Base-by-base conservation (phyloP, 2,888 invertebrate genomes). In the Pinctada fucata region DNA sequence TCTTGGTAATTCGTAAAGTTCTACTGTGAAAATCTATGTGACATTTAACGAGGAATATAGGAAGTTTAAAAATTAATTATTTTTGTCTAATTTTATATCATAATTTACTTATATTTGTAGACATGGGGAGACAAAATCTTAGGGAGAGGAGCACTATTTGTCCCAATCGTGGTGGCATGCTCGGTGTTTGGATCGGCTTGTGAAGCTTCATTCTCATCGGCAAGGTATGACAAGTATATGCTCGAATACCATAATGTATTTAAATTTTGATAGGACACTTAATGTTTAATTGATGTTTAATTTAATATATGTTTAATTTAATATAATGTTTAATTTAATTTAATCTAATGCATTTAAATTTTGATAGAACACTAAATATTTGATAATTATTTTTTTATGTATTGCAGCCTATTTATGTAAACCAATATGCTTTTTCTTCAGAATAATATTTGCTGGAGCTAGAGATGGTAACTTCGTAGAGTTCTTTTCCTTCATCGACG, bases 141-240 rank as follows among this genome's bases (percentile, higher is more conserved):
- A 16, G 70, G 74, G n/a, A 13, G 31, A 48, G 77, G 76, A 31
- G 80, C 66, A 8, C 69, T 80, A 13, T 65, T 80, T 49, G 75
- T 80, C 47, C 80, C 80, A 3, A 77, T 80, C 10, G 71, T 80
- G 8, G 80, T 80, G 4, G 71, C 75, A n/a, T 80, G 80, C 49
- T 80, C 80, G 4, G 80, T 80, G 8, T 80, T 76, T 67, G 80
- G 80, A 1, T 74, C 80, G 50, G 63, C 71, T 49, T 76, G 76
- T 63, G 80, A 73, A 50, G 10, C 66, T 3, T 65, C 51, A 2
- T 80, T 77, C 72, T 52, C 58, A 3, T 16, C n/a, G 4, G 65
- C 77, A 65, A 74, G 80, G 80, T 77, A 47, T 63, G 67, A 16
- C 6, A 3, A 66, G 2, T 10, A 2, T 16, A 31, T 45, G 16